Evolutionary conservation across 2,888 invertebrate genomes (phyloP).

Genomic region (Colostygia pectinataria): DNA sequence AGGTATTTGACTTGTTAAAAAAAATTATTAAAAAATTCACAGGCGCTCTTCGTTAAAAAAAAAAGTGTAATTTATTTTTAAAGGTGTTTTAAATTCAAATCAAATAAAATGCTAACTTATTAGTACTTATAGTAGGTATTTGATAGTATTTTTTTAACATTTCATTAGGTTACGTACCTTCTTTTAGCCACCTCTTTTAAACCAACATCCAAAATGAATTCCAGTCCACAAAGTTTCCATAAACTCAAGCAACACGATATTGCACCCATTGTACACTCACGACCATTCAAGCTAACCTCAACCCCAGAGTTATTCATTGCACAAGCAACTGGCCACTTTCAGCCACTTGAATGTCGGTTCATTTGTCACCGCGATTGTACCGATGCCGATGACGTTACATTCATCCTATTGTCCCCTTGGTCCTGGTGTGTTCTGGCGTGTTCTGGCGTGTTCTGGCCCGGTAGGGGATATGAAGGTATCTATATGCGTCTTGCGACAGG

Average conservation of each 20-base stretch:
- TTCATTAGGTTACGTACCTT: no score
- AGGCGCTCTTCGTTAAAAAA: background rate
- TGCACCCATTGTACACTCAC: constrained; percentile 13
- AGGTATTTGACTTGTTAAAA: background rate
- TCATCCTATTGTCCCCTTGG: constrained; percentile 49
- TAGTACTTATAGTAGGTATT: no score
- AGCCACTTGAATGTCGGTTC: constrained; percentile 30
- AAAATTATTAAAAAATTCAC: background rate
- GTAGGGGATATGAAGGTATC: constrained; percentile 9
- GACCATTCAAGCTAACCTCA: constrained; percentile 14
- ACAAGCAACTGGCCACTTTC: constrained; percentile 11
- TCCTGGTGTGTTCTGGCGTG: constrained; percentile 31
- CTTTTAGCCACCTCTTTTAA: no score
- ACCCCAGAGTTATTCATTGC: constrained; percentile 7
- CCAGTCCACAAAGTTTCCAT: background rate
- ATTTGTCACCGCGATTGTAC: constrained; percentile 50
- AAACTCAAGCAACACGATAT: background rate
- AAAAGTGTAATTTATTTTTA: no score
- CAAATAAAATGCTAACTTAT: no score
- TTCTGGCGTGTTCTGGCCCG: constrained; percentile 30
- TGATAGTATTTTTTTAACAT: no score
- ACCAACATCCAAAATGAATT: background rate
- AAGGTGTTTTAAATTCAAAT: no score
- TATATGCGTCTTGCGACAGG: constrained; percentile 7
- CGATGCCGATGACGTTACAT: constrained; percentile 57